Evolutionary conservation across 2,797 vertebrate species (phyloP).

Genomic region (Hafferia zeledoni): DNA sequence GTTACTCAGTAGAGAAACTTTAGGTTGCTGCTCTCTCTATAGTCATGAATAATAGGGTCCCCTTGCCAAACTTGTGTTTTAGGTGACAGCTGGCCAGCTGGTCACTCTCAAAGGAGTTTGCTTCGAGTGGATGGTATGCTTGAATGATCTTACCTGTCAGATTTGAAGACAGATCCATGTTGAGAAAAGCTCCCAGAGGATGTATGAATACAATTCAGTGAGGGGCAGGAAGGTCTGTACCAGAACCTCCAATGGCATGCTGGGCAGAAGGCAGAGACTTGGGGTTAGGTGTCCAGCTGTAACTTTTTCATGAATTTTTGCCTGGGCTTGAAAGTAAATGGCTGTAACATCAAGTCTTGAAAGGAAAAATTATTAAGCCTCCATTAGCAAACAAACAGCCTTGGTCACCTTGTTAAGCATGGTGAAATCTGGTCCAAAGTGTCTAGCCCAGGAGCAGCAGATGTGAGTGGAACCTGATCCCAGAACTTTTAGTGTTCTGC

Average conservation of each 20-base stretch:
- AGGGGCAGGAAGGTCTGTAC: not conserved
- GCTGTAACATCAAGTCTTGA: not conserved
- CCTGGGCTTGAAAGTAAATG: not conserved
- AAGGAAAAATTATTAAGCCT: not conserved
- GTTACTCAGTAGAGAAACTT: not conserved
- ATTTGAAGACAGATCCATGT: not conserved
- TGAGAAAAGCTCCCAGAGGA: not conserved
- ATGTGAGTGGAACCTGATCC: not conserved
- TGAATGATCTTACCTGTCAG: not conserved
- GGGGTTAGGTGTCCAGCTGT: not conserved
- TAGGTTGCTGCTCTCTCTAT: not conserved
- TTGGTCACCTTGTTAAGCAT: not conserved
- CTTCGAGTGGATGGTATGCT: not conserved
- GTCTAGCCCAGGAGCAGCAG: not conserved
- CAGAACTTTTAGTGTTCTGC: not conserved
- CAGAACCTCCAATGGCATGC: not conserved
- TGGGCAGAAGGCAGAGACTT: not conserved
- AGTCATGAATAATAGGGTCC: not conserved
- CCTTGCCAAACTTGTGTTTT: not conserved
- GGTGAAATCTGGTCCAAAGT: not conserved
- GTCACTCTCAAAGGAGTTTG: not conserved
- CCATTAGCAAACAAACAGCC: not conserved
- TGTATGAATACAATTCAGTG: not conserved
- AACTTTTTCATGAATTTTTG: not conserved
- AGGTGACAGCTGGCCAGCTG: not conserved